Evolutionary conservation across 2,888 invertebrate genomes (phyloP).

Genomic region (Drosophila paucipuncta): DNA sequence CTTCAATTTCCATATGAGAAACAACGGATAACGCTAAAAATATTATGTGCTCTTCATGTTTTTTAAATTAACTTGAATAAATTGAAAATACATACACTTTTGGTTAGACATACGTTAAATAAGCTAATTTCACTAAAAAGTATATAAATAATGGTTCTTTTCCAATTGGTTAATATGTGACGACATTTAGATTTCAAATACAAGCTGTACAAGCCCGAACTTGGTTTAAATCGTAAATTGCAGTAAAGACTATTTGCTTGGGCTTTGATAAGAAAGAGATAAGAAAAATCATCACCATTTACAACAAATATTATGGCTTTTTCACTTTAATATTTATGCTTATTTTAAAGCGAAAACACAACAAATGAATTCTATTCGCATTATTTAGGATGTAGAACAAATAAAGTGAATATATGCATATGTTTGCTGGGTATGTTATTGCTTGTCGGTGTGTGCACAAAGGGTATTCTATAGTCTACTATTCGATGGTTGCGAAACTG

Average conservation of each 20-base stretch:
- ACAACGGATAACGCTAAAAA: neutral
- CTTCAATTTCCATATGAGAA: neutral
- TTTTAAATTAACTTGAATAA: neutral
- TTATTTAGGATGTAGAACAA: neutral
- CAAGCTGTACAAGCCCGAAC: neutral
- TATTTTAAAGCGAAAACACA: neutral
- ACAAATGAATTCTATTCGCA: neutral
- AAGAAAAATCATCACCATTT: neutral
- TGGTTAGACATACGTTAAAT: neutral
- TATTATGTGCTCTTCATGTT: neutral
- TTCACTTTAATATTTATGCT: neutral
- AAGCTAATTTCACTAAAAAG: neutral
- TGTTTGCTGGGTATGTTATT: neutral
- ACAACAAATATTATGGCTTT: neutral
- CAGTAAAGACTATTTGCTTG: neutral
- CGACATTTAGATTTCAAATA: too few species aligned
- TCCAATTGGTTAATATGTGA: too few species aligned
- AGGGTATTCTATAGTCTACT: slow-evolving; percentile 6
- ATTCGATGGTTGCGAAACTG: neutral
- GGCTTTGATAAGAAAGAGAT: neutral
- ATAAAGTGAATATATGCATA: too few species aligned
- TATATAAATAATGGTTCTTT: neutral
- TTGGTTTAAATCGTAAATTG: neutral
- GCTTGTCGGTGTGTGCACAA: neutral
- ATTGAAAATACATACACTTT: neutral